Conservation (phyloP, 2,797 vertebrate species). For the Spheniscus humboldti region DNA sequence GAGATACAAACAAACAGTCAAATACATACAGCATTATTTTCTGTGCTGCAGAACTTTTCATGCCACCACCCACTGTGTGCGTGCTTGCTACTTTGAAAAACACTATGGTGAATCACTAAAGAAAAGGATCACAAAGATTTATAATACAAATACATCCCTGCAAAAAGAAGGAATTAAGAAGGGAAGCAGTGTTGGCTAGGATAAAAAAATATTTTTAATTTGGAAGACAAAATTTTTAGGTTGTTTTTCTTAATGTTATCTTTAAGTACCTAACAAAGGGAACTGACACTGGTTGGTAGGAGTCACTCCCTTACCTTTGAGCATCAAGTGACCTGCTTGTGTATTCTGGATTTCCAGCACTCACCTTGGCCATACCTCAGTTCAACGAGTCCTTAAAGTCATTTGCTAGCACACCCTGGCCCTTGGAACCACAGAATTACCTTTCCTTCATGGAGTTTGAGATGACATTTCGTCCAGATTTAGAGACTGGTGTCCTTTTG, state of each 20-base stretch:
- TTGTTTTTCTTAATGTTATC: neutral
- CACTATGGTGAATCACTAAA: neutral
- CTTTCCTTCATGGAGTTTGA: conserved; percentile 97
- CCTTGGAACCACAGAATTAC: conserved; percentile 85
- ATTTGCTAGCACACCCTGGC: conserved; percentile 86
- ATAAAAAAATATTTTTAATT: neutral
- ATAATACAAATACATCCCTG: neutral
- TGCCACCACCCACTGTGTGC: neutral
- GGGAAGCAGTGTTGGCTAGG: neutral
- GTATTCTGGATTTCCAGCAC: conserved; percentile 74
- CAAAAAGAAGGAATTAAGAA: neutral
- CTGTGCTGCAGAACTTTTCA: neutral
- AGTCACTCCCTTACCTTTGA: neutral
- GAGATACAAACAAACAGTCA: neutral
- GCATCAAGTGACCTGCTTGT: neutral
- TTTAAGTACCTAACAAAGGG: neutral
- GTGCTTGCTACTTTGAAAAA: neutral
- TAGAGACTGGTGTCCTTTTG: conserved; percentile 82
- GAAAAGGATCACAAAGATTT: neutral
- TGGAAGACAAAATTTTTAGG: neutral
- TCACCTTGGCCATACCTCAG: conserved; percentile 84
- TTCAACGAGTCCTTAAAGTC: conserved; percentile 88
- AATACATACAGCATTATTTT: neutral
- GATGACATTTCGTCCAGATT: conserved; percentile 84
- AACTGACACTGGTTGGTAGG: neutral